Conservation (phyloP, 1,140 invertebrate species). For the Ostrea edulis region DNA sequence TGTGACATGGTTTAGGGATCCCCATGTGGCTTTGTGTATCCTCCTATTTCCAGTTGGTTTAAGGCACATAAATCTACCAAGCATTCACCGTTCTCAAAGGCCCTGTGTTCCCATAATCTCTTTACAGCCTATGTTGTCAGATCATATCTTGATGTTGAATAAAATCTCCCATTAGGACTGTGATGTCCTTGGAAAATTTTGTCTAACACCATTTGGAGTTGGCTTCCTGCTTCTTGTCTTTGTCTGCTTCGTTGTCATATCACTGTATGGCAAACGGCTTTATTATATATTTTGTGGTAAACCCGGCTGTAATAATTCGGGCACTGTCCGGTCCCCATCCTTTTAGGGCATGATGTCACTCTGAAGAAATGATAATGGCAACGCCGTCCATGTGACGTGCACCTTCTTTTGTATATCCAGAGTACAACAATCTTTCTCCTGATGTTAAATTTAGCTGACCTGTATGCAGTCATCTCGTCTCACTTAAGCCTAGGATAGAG, state of each 20-base stretch:
- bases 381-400: slow-evolving; percentile 48
- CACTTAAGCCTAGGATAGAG: no score
- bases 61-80: slow-evolving; percentile 52
- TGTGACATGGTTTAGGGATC: background rate
- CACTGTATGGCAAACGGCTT: slow-evolving; percentile 42
- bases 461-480: no score
- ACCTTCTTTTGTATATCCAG: slow-evolving; percentile 49
- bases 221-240: slow-evolving; percentile 1
- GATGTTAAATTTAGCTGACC: no score
- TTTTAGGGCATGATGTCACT: background rate
- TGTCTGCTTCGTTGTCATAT: slow-evolving; percentile 51
- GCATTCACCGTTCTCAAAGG: slow-evolving; percentile 57
- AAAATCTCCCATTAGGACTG: background rate
- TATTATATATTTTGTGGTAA: background rate
- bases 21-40: background rate
- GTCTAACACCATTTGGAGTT: slow-evolving; percentile 42
- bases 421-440: slow-evolving; percentile 53
- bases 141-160: slow-evolving; percentile 39
- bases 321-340: background rate
- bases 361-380: background rate
- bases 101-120: slow-evolving; percentile 34
- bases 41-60: slow-evolving; percentile 59
- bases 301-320: background rate
- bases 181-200: background rate
- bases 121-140: slow-evolving; percentile 29